A percentile compares a stretch with the other conserved stretches of the same genome.
Evolutionary conservation across 2,113 vertebrate genomes (phyloP).

Genomic region (Brienomyrus longianalis): DNA sequence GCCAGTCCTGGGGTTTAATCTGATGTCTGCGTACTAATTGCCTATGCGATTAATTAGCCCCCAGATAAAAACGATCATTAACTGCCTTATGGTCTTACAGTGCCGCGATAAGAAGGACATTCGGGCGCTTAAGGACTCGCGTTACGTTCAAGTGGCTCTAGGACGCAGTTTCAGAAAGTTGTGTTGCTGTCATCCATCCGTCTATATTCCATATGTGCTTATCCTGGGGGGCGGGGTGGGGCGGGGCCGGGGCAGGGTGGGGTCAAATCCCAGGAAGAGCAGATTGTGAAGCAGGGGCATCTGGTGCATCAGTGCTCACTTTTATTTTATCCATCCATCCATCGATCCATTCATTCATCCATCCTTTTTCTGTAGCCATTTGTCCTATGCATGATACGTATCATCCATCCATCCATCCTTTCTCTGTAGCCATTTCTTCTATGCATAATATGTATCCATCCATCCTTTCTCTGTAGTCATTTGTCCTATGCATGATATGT

Average conservation of each 20-base stretch:
- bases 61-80: neutral
- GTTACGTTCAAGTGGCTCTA: neutral
- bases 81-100: neutral
- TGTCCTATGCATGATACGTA: too few species aligned
- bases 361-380: too few species aligned
- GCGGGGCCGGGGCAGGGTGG: too few species aligned
- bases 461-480: too few species aligned
- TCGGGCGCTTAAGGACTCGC: neutral
- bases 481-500: too few species aligned
- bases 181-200: neutral
- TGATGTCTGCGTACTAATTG: neutral
- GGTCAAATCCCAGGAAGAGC: neutral
- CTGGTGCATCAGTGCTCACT: neutral
- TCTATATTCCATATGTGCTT: neutral
- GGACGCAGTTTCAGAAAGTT: neutral
- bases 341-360: too few species aligned
- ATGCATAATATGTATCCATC: too few species aligned
- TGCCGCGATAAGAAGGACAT: neutral
- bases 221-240: neutral
- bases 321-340: neutral
- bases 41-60: neutral
- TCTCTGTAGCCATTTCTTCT: too few species aligned
- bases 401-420: too few species aligned
- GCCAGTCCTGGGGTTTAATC: neutral
- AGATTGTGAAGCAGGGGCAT: neutral